Conservation (phyloP, 2,888 invertebrate genomes). For the Cantharis rustica region DNA sequence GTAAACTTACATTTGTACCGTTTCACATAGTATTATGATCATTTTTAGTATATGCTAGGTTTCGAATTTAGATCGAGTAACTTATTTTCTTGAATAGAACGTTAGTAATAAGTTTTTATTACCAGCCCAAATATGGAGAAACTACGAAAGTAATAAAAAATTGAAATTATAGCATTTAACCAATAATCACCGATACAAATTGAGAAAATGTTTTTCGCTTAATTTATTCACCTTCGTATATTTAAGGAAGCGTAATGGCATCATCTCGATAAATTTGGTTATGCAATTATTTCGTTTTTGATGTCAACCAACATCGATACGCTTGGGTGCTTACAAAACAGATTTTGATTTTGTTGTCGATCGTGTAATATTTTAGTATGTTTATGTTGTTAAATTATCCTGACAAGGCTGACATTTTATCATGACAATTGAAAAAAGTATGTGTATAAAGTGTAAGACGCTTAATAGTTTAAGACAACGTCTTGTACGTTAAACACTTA, state of each 20-base stretch:
- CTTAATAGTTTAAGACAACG: constrained; percentile 41
- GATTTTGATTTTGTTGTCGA: constrained; percentile 5
- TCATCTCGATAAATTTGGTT: constrained; percentile 7
- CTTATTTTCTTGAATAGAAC: neutral
- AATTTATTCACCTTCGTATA: neutral
- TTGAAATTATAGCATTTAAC: neutral
- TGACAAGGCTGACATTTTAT: constrained; percentile 41
- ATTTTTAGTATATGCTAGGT: too few relatives aligned
- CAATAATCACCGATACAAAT: neutral
- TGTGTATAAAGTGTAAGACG: constrained; percentile 44
- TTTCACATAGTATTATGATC: too few relatives aligned
- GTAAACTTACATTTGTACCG: too few relatives aligned
- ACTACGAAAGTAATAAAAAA: neutral
- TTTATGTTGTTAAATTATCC: constrained; percentile 30
- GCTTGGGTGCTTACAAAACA: constrained; percentile 13
- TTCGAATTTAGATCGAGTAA: too few relatives aligned
- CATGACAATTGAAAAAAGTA: constrained; percentile 47
- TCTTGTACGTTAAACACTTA: constrained; percentile 42
- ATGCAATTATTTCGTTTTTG: constrained; percentile 8
- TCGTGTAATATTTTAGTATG: constrained; percentile 23
- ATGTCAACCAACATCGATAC: neutral
- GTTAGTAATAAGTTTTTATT: neutral
- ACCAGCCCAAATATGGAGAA: neutral
- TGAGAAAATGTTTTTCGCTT: neutral
- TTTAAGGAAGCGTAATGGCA: neutral